phyloP scores from a whole-genome alignment of 1,140 invertebrate genomes.

The Zaprionus capensis region DNA sequence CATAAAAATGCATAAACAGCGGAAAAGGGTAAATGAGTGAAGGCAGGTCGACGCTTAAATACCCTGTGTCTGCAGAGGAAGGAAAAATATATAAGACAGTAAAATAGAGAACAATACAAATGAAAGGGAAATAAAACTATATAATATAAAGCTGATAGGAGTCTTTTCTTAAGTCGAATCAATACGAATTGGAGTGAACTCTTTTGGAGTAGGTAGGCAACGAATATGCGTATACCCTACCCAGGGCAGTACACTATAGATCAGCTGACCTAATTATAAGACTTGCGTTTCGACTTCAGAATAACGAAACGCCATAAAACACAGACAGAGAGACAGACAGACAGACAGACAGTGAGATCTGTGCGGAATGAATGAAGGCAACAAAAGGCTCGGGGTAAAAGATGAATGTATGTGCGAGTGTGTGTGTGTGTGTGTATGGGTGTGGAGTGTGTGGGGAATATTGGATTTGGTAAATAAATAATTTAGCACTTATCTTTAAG shows the following conservation, averaged over 20 bases:
- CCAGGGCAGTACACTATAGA: not conserved
- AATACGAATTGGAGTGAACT: not conserved
- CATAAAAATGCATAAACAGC: slow-evolving; percentile 34
- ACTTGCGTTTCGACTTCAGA: not conserved
- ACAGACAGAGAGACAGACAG: not conserved
- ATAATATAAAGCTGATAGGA: no score
- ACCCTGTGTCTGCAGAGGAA: not conserved
- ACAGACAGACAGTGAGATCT: not conserved
- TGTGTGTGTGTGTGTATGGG: not conserved
- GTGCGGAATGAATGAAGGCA: slow-evolving; percentile 9
- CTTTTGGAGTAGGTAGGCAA: not conserved
- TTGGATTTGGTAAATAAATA: slow-evolving; percentile 75
- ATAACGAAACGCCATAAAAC: slow-evolving; percentile 3
- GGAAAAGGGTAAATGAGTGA: not conserved
- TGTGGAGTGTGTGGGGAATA: slow-evolving; percentile 22
- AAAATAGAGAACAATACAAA: not conserved
- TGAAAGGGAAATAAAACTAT: not conserved
- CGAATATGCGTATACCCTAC: not conserved
- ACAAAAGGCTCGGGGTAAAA: not conserved
- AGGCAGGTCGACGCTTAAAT: slow-evolving; percentile 7
- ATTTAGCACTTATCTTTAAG: slow-evolving; percentile 83
- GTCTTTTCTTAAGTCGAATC: no score
- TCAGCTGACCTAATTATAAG: not conserved
- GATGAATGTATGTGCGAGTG: not conserved
- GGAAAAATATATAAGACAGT: not conserved